Base-by-base conservation (phyloP, 2,113 vertebrate genomes). In the Haliaeetus leucogaster region DNA sequence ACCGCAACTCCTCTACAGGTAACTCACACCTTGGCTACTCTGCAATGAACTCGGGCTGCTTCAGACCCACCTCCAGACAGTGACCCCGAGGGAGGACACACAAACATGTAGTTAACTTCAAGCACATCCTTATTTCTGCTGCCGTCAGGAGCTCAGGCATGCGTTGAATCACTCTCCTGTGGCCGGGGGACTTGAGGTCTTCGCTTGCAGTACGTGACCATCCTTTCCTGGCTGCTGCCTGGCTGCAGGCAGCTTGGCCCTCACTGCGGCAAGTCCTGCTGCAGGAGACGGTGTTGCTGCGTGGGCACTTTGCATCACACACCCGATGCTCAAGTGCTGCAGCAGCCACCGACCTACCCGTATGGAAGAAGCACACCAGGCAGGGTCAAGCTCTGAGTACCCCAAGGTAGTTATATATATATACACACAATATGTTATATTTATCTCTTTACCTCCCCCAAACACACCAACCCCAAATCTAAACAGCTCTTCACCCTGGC, bases 111-210 rank as follows among this genome's bases (percentile, higher is more conserved):
- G 18, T 20, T 61, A 16, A 32, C 19, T 19, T 23, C 48, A 30
- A 21, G 38, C 21, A 2, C 30, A 22, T 71, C 42, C 56, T 50
- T 22, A 12, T 23, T 25, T 19, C 45, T 30, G 34, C 38, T 7
- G 43, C 27, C 38, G 2, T 23, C 52, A 20, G 73, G 50, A 50
- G 7, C 58, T 50, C 34, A 16, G 29, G 26, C 6, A 13, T 5
- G 0, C 0, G 2, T 18, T 16, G 23, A 38, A 45, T 65, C 9
- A 0, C 36, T 52, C 52, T 47, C 56, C 48, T 1, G 15, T 3
- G 45, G 14, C 78, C 1, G 1, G 15, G 21, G 45, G 11, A 32
- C 27, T 2, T 5, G 50, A 22, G 21, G 11, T 63, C 65, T 56
- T 52, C 3, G 2, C 29, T 7, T 11, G 30, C 4, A 3, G 56